phyloP scores from a whole-genome alignment of 2,888 invertebrate species.

The Amphiduros pacificus region DNA sequence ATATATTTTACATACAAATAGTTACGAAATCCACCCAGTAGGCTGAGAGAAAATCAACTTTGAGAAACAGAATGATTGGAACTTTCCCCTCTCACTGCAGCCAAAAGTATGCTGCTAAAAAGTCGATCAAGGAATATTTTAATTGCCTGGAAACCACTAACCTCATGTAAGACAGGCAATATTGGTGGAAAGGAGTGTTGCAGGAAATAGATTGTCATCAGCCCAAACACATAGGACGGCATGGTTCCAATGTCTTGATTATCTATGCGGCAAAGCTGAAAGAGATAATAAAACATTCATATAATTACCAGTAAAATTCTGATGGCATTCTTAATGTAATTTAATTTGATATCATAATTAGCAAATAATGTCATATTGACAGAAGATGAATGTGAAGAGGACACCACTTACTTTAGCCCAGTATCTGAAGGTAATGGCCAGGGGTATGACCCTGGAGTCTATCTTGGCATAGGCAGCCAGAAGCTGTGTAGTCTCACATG shows the following conservation, averaged over 20 bases:
- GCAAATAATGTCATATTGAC: neutral
- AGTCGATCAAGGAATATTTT: no score
- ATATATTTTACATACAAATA: no score
- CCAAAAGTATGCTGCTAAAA: no score
- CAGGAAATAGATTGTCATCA: constrained; percentile 64
- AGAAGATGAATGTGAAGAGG: neutral
- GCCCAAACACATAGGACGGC: constrained; percentile 61
- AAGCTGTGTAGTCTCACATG: constrained; percentile 63
- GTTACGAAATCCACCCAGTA: no score
- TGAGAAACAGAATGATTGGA: no score
- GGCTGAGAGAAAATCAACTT: no score
- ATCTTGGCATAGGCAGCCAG: constrained; percentile 62
- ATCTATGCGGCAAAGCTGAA: constrained; percentile 61
- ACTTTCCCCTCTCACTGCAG: no score
- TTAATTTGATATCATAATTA: no score
- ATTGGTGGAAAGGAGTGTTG: constrained; percentile 58
- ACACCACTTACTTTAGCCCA: constrained; percentile 59
- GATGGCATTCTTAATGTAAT: no score
- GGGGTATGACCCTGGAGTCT: constrained; percentile 61
- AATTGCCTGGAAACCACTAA: constrained; percentile 29
- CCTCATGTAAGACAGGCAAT: constrained; percentile 62
- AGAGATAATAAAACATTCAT: constrained; percentile 12
- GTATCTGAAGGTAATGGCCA: constrained; percentile 58
- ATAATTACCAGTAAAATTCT: neutral
- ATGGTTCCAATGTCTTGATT: constrained; percentile 61